Evolutionary conservation across 2,888 invertebrate genomes (phyloP), one percentile per base, ranked within the genome.

Genomic region (Eumerus sabulonum): DNA sequence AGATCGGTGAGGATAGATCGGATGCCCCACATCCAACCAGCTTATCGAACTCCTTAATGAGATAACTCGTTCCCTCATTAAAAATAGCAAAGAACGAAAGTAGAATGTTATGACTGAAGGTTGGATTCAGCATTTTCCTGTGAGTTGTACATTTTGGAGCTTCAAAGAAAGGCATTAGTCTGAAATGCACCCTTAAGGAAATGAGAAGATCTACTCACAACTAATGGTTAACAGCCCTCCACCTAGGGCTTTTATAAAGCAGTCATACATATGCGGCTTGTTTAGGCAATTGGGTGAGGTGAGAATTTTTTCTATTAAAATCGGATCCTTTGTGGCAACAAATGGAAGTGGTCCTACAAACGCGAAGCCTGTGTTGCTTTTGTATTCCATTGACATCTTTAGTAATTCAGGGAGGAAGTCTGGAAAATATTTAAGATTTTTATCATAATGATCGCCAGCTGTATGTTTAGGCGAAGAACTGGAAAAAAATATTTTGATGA

Each of bases 271-370:
- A 9, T 18, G 38, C 4, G 72, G 53, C 14, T 83, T 84, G 36
- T 83, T 71, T 1, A 84, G 45, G 12, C 83, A 73, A 1, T 77
- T 76, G 3, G 76, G 36, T 13, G 83, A 82, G 14, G 82, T 76
- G 0, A 84, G 59, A 27, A 84, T 59, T 45, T 81, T 68, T 47
- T 83, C 82, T 18, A 77, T 68, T 1, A 82, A 40, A 3, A 50
- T 70, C 1, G 83, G 83, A 19, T 84, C 84, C 0, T 64, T 57
- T 2, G 82, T 81, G 7, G 83, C 13, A 7, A 83, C 7, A 9
- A 63, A 50, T 0, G 83, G 82, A 14, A 76, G 45, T 5, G 70
- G 40, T 7, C 84, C 84, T 7, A 81, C 11, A 82, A 82, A 82
- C 18, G 56, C 53, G 36, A 73, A 73, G 9, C 59, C 73, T 9